phyloP scores from a whole-genome alignment of 2,113 vertebrate species.

The Gavia stellata region DNA sequence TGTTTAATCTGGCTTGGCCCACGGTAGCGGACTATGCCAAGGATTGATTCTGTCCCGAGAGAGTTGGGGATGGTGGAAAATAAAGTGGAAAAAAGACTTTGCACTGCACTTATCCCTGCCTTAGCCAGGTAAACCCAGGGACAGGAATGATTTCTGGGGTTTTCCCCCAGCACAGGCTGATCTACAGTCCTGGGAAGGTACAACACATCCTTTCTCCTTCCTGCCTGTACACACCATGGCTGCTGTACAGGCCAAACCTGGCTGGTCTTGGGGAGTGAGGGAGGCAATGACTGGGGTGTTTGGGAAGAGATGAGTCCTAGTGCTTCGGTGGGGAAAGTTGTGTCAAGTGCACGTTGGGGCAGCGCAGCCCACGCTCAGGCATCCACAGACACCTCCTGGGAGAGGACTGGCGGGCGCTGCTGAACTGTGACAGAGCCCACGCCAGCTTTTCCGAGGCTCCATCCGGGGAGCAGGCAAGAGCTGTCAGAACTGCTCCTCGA shows the following conservation, averaged over 20 bases:
- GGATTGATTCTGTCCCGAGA: background rate
- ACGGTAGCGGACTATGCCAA: background rate
- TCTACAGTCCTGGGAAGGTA: background rate
- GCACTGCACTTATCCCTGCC: background rate
- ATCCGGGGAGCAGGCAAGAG: background rate
- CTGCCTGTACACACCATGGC: background rate
- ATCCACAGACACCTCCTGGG: background rate
- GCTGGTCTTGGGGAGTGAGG: background rate
- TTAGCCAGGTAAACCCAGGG: background rate
- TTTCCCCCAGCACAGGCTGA: background rate
- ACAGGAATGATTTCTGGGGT: background rate
- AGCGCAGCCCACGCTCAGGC: rapidly evolving
- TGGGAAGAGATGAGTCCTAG: background rate
- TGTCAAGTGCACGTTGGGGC: rapidly evolving
- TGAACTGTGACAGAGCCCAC: background rate
- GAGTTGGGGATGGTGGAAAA: background rate
- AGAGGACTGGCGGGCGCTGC: background rate
- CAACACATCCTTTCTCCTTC: background rate
- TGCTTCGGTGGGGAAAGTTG: background rate
- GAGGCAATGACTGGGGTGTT: rapidly evolving
- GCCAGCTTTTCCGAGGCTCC: background rate
- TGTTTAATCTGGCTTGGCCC: background rate
- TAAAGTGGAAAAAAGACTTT: background rate
- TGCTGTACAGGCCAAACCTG: background rate
- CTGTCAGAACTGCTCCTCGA: background rate